Percentiles rank a stretch among this genome's conserved stretches.
Conservation (phyloP, 1,140 invertebrate species). For the Limonius californicus region DNA sequence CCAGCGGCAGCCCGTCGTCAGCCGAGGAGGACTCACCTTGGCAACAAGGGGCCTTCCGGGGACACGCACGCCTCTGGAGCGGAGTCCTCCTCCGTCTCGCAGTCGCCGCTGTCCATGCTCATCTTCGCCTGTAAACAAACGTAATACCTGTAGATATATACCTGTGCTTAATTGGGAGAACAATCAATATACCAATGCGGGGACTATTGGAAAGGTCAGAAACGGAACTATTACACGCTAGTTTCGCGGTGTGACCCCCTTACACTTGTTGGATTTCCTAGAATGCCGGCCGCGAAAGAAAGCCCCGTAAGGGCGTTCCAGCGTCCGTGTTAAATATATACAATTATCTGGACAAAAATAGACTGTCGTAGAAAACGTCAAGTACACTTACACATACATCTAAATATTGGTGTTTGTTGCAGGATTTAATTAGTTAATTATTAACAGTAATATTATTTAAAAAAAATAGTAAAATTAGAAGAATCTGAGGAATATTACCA, state of each 20-base stretch:
- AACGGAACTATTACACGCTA: neutral
- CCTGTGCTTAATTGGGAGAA: neutral
- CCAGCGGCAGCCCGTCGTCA: neutral
- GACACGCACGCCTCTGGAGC: slow-evolving; percentile 42
- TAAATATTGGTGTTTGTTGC: too few relatives aligned
- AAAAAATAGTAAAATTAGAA: too few relatives aligned
- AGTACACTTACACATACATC: too few relatives aligned
- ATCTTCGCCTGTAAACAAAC: slow-evolving; percentile 26
- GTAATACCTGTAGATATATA: neutral
- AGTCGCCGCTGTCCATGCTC: slow-evolving; percentile 40
- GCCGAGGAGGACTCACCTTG: slow-evolving; percentile 34
- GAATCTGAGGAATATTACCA: too few relatives aligned
- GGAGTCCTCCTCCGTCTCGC: slow-evolving; percentile 42
- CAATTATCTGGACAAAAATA: too few relatives aligned
- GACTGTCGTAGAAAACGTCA: too few relatives aligned
- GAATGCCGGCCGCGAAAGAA: too few relatives aligned
- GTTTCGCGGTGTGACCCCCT: neutral
- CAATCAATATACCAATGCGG: neutral
- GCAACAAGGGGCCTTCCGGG: slow-evolving; percentile 35
- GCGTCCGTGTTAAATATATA: too few relatives aligned
- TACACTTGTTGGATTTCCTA: neutral
- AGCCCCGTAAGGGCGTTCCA: too few relatives aligned
- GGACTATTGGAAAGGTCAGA: slow-evolving; percentile 16
- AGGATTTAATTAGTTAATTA: too few relatives aligned
- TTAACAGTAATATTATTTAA: too few relatives aligned